phyloP scores from a whole-genome alignment of 2,797 vertebrate genomes.

The Gymnothorax javanicus region DNA sequence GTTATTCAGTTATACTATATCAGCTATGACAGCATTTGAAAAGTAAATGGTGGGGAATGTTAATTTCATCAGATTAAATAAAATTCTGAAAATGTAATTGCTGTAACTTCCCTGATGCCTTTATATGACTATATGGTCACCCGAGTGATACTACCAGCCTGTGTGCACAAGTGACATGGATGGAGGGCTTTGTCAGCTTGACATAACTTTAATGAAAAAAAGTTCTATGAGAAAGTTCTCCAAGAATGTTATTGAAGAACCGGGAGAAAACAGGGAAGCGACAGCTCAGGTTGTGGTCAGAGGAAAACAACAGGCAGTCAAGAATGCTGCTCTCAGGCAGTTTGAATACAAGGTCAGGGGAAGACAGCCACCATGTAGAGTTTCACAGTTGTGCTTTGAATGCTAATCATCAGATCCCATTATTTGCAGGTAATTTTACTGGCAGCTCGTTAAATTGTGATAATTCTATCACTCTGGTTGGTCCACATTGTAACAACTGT shows the following conservation, averaged over 20 bases:
- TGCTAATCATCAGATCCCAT: background rate
- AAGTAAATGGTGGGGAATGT: background rate
- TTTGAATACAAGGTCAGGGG: background rate
- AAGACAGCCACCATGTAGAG: background rate
- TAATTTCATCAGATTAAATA: background rate
- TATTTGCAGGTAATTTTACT: background rate
- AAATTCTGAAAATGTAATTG: background rate
- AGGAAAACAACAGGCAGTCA: background rate
- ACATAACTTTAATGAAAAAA: background rate
- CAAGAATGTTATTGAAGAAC: background rate
- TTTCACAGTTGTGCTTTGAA: background rate
- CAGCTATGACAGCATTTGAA: background rate
- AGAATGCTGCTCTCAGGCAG: background rate
- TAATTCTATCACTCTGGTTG: background rate
- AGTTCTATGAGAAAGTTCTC: background rate
- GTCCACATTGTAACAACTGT: too few species aligned
- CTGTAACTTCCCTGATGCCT: background rate
- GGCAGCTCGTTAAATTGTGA: background rate
- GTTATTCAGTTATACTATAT: background rate
- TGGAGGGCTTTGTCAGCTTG: background rate
- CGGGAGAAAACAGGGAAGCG: background rate
- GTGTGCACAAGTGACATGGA: background rate
- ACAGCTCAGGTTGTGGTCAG: background rate
- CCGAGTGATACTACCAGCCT: background rate
- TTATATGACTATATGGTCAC: background rate